Conservation (phyloP, 2,113 vertebrate species). For the Oreamnos americanus region DNA sequence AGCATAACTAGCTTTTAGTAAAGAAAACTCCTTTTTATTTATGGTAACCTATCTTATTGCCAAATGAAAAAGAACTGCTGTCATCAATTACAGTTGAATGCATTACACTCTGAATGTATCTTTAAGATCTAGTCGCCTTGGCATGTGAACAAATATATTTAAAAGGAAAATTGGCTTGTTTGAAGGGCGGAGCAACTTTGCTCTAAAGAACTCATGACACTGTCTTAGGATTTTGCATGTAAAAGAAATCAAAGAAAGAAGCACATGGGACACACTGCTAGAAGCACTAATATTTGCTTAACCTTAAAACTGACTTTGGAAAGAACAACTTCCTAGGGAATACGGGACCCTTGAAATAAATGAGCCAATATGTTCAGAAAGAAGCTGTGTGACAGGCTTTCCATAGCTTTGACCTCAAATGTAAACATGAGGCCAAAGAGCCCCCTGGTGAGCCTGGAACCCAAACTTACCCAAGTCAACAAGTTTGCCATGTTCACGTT, state of each 20-base stretch:
- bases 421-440: conserved; percentile 9
- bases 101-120: background rate
- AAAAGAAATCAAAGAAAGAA: conserved; percentile 41
- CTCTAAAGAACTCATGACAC: background rate
- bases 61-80: background rate
- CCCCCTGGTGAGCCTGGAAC: background rate
- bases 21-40: background rate
- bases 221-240: background rate
- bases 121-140: background rate
- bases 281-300: conserved; percentile 59
- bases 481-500: background rate
- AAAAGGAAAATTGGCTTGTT: conserved; percentile 12
- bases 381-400: conserved; percentile 11
- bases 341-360: conserved; percentile 29
- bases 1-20: background rate
- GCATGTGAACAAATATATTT: background rate
- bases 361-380: conserved; percentile 27
- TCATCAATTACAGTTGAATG: background rate
- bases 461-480: background rate
- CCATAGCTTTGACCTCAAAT: background rate
- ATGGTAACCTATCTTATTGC: background rate
- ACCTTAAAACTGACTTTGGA: conserved; percentile 56
- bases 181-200: background rate
- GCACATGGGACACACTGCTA: background rate
- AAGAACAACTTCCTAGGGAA: conserved; percentile 48